A percentile compares a stretch with the other conserved stretches of the same genome.
Conservation (phyloP, 2,797 vertebrate species). For the Bufotes viridis region DNA sequence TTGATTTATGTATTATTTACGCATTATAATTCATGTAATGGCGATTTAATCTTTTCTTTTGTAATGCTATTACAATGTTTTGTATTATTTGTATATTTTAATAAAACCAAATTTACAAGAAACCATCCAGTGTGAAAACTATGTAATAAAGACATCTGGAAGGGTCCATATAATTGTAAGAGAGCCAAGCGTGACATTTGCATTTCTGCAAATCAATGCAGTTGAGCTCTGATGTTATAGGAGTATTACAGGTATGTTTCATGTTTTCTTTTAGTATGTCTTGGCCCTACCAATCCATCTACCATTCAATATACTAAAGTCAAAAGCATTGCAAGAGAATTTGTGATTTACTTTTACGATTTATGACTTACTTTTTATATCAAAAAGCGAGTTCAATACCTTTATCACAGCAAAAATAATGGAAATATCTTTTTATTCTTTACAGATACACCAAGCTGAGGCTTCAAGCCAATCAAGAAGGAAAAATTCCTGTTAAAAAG, state of each 20-base stretch:
- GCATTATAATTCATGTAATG: too few species aligned
- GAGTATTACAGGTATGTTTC: not conserved
- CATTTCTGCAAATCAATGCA: not conserved
- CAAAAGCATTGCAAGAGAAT: not conserved
- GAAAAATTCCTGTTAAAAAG: constrained; percentile 96
- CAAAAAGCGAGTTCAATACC: not conserved
- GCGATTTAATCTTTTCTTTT: too few species aligned
- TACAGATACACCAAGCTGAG: constrained; percentile 86
- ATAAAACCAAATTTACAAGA: too few species aligned
- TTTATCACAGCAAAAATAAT: not conserved
- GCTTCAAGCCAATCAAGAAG: constrained; percentile 93
- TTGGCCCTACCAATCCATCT: not conserved
- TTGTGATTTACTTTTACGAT: not conserved
- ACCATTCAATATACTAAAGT: too few species aligned
- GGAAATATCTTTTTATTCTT: not conserved
- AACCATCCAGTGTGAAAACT: not conserved
- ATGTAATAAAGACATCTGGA: not conserved
- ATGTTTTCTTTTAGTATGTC: not conserved
- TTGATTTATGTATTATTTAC: too few species aligned
- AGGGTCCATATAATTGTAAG: not conserved
- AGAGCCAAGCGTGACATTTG: not conserved
- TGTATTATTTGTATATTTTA: too few species aligned
- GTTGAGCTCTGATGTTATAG: not conserved
- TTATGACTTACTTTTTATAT: not conserved
- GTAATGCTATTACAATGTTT: too few species aligned